Base-by-base conservation (phyloP, 1,140 invertebrate species). In the Pinna nobilis region DNA sequence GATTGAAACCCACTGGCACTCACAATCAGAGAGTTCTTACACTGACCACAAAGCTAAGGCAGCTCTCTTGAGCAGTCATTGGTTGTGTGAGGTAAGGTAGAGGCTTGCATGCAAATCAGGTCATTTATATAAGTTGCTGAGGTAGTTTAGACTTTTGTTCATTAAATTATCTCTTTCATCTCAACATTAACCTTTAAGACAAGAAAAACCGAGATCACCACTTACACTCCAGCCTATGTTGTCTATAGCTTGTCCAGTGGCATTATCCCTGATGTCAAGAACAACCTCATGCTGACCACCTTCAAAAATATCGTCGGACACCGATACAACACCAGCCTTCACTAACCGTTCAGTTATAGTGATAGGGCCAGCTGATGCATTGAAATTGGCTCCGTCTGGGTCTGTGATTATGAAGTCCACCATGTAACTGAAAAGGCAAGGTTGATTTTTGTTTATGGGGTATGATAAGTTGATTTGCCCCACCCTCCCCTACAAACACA, bases 141-240 rank as follows among this genome's bases (percentile, higher is more conserved):
- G 6, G 6, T 47, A 18, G 6, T 1, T 18, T 20, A 2, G 6
- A 47, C 15, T 47, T 47, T 47, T 47, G 44, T 18, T 3, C 20
- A 20, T 7, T 18, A 1, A 18, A 3, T 18, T 2, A 18, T 47
- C 7, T 47, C 3, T 47, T 18, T 6, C 2, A 18, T 47, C 20
- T 18, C 7, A 28, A n/a, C 7, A 65, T 32, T 18, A 32, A 50
- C 18, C 23, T 28, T 30, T 28, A 33, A 30, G 23, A 49, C 5
- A 44, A 13, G 1, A 1, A 28, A 30, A 28, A 64, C 50, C 13
- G 39, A 32, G 39, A 55, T 5, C 18, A 6, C 32, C 18, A 41
- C 72, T 79, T 70, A 84, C 82, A 70, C 74, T 74, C 82, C 82
- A 84, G 1, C 50, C 55, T 28, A 82, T 77, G 66, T 82, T 75